Evolutionary conservation across 1,140 invertebrate genomes (phyloP), one percentile per base, ranked within the genome.

Genomic region (Callitettix versicolor): DNA sequence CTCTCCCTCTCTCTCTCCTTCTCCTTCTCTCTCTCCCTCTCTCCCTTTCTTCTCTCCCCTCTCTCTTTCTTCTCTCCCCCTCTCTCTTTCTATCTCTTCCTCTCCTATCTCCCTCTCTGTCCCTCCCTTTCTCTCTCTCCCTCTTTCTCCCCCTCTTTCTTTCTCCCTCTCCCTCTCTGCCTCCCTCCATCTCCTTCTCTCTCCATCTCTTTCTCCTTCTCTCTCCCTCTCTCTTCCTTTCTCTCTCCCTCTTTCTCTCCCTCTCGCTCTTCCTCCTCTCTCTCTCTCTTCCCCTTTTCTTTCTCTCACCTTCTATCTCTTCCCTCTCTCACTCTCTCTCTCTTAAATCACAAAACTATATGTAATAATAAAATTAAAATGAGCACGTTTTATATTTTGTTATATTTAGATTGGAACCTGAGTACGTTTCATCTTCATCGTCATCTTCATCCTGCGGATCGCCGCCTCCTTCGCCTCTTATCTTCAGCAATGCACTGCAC

Each of bases 401-500:
- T n/a, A 42, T 44, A 62, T 59, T 2, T 50, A 64, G 63, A 42
- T 42, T 65, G 60, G 63, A 62, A 18, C 61, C 63, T 2, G 56
- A 49, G 4, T 54, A 34, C 42, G 1, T 52, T 22, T 55, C 36
- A 24, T 57, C 59, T 14, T 55, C 34, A 33, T 55, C 48, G 24
- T 62, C 57, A 1, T 41, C 53, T 41, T 53, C 52, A 6, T 58
- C 59, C 5, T 56, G 40, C 24, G 14, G 18, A 2, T 40, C 49
- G 3, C 55, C 53, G 11, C 58, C 46, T 0, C 40, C 33, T 3
- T 47, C 58, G 2, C 74, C 73, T 3, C 65, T 71, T 1, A 71
- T 77, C 21, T 79, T 79, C 61, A 70, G 67, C 55, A 79, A 77
- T 60, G 75, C 76, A 3, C 66, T 80, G 0, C 78, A 80, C 63